Percentiles rank a stretch among this genome's conserved stretches.
These are phyloP conservation scores for Butorides virescens DNA, from an alignment of 2,113 vertebrate species.

Conservation along the genomic window DNA sequence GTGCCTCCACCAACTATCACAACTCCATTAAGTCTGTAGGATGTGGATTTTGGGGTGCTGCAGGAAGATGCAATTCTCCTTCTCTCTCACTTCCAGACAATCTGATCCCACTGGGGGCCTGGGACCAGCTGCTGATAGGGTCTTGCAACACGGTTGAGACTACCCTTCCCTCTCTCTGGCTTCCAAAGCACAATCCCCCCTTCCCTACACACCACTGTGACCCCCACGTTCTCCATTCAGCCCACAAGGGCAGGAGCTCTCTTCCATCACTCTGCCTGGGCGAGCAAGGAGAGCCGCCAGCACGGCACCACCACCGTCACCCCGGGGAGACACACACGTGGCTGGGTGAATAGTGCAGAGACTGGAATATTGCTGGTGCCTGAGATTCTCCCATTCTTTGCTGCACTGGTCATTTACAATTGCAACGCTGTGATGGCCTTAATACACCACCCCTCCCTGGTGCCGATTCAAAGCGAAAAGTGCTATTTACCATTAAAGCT, in stretches of 20 bases:
- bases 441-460: not conserved
- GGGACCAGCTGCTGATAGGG: not conserved
- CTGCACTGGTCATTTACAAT: not conserved
- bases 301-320: not conserved
- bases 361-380: not conserved
- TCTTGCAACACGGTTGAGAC: rapidly evolving
- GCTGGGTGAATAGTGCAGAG: not conserved
- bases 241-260: not conserved
- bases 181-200: not conserved
- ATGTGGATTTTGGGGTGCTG: not conserved
- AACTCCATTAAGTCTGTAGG: not conserved
- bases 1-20: not conserved
- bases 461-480: not conserved
- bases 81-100: not conserved
- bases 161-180: not conserved
- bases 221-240: rapidly evolving
- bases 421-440: not conserved
- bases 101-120: not conserved
- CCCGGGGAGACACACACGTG: rapidly evolving
- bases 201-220: rapidly evolving
- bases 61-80: not conserved
- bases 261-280: not conserved
- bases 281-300: not conserved
- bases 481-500: not conserved
- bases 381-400: not conserved